Evolutionary conservation across 2,888 invertebrate species (phyloP).

Genomic region (Drosophila suboccidentalis): DNA sequence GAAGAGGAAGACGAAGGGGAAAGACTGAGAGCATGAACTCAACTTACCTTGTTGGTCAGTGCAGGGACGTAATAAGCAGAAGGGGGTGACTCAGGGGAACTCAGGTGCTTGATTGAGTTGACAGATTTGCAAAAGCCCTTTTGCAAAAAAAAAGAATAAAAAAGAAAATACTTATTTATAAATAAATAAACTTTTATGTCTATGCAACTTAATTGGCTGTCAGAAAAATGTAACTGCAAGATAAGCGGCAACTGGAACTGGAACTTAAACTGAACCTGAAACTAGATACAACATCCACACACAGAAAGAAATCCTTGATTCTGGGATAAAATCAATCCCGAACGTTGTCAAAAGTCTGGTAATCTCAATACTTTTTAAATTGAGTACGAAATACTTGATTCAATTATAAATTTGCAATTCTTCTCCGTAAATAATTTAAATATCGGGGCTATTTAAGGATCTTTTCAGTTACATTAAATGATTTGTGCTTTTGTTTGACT

Average conservation of each 20-base stretch:
- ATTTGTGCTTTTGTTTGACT: too few relatives aligned
- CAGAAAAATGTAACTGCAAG: conserved; percentile 12
- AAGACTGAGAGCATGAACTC: conserved; percentile 13
- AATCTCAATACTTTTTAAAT: too few relatives aligned
- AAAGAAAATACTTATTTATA: conserved; percentile 30
- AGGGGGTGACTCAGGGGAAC: neutral
- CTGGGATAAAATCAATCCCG: too few relatives aligned
- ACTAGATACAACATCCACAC: neutral
- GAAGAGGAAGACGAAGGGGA: conserved; percentile 1
- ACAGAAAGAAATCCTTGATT: too few relatives aligned
- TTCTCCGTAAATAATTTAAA: too few relatives aligned
- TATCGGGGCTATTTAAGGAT: too few relatives aligned
- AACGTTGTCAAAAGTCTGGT: too few relatives aligned
- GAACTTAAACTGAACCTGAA: neutral
- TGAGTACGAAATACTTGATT: too few relatives aligned
- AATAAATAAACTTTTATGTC: conserved; percentile 23
- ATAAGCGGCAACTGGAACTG: conserved; percentile 31
- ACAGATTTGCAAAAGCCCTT: conserved; percentile 41
- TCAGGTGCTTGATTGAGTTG: conserved; percentile 51
- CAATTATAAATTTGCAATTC: too few relatives aligned
- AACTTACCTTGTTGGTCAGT: conserved; percentile 19
- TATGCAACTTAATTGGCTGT: conserved; percentile 43
- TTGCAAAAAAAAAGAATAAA: neutral
- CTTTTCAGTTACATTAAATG: too few relatives aligned
- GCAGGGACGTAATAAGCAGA: neutral